A percentile compares a stretch with the other conserved stretches of the same genome.
These are phyloP conservation scores for Patagioenas fasciata DNA, from an alignment of 2,113 vertebrate genomes.

Conservation along the genomic window DNA sequence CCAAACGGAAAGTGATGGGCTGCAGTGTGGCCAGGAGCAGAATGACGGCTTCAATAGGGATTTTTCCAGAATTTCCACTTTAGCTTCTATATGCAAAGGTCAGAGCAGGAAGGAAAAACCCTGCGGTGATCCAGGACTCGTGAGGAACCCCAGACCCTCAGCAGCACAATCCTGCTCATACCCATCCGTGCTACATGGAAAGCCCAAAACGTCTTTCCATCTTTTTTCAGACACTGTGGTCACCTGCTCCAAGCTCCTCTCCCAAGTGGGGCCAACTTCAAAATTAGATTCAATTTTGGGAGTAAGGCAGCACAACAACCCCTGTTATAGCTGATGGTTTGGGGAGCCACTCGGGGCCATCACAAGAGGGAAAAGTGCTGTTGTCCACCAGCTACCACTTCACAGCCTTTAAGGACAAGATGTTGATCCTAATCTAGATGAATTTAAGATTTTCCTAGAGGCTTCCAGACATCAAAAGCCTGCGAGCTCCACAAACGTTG, in stretches of 20 bases:
- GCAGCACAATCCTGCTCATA: neutral
- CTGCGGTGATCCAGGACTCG: rapidly evolving
- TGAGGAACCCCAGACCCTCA: neutral
- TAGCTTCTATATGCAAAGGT: neutral
- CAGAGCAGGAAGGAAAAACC: neutral
- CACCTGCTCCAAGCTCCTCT: neutral
- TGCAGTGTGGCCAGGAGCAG: neutral
- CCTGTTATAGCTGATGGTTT: neutral
- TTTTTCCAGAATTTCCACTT: neutral
- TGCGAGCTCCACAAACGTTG: neutral
- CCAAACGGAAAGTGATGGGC: neutral
- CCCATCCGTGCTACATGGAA: no score
- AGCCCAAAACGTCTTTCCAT: neutral
- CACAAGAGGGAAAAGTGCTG: neutral
- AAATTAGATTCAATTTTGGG: neutral
- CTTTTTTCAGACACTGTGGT: neutral
- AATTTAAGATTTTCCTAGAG: neutral
- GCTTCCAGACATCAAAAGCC: neutral
- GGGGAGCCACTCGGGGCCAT: neutral
- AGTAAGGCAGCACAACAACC: neutral
- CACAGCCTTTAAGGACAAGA: neutral
- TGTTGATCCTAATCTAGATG: neutral
- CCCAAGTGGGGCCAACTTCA: neutral
- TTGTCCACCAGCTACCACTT: neutral
- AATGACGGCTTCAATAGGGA: neutral